Percentiles rank a stretch among this genome's conserved stretches.
phyloP scores from a whole-genome alignment of 2,888 invertebrate genomes.

The Philaethria dido region DNA sequence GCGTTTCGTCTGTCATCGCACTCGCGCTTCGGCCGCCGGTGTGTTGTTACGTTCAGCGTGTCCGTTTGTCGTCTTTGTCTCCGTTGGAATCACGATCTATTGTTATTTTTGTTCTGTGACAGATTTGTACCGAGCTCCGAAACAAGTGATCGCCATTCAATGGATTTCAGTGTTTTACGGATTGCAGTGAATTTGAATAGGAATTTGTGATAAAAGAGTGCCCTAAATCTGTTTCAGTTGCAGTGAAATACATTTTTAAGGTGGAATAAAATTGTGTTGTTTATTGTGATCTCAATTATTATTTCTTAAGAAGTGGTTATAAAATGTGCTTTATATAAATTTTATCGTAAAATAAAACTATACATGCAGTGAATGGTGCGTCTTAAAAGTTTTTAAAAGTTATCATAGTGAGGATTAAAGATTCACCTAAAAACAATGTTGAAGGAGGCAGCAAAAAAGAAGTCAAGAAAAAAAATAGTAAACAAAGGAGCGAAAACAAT shows the following conservation, averaged over 20 bases:
- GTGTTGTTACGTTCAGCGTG: slow-evolving; percentile 53
- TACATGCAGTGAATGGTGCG: slow-evolving; percentile 29
- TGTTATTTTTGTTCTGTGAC: slow-evolving; percentile 69
- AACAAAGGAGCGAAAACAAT: slow-evolving; percentile 81
- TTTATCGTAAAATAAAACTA: slow-evolving; percentile 2
- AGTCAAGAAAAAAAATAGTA: slow-evolving; percentile 85
- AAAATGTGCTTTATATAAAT: not conserved
- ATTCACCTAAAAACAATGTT: slow-evolving; percentile 85
- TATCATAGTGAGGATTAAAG: slow-evolving; percentile 88
- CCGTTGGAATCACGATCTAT: slow-evolving; percentile 59
- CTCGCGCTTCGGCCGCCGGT: slow-evolving; percentile 70
- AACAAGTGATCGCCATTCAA: slow-evolving; percentile 53
- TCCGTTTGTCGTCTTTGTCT: slow-evolving; percentile 64
- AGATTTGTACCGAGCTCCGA: slow-evolving; percentile 49
- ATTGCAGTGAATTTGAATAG: slow-evolving; percentile 74
- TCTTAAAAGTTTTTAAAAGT: slow-evolving; percentile 61
- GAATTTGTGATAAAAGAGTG: slow-evolving; percentile 43
- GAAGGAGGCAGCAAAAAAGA: slow-evolving; percentile 85
- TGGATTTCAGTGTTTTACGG: slow-evolving; percentile 80
- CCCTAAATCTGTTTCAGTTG: slow-evolving; percentile 38
- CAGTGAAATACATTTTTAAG: slow-evolving; percentile 14
- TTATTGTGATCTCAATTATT: not conserved
- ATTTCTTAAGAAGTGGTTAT: not conserved
- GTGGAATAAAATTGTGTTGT: not conserved
- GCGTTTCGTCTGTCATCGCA: slow-evolving; percentile 57